Conservation (phyloP, 1,140 invertebrate species). For the Macrobrachium nipponense region DNA sequence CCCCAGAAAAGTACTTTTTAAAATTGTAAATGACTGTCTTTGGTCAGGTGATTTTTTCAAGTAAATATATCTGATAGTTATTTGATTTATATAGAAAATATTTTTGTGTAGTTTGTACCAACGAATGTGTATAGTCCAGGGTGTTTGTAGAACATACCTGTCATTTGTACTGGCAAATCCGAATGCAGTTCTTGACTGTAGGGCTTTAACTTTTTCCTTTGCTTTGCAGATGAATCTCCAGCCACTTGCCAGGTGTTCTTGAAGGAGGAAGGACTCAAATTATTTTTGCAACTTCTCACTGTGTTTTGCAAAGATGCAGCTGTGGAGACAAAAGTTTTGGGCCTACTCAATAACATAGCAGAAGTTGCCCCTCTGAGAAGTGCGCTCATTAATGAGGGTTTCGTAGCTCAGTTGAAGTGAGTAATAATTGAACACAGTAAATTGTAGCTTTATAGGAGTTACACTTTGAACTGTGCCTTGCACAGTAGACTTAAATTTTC, state of each 20-base stretch:
- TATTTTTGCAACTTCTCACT: slow-evolving; percentile 79
- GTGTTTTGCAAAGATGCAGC: slow-evolving; percentile 75
- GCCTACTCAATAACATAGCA: slow-evolving; percentile 85
- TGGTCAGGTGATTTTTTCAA: too few relatives aligned
- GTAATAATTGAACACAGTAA: background rate
- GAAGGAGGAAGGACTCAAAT: slow-evolving; percentile 77
- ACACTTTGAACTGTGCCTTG: background rate
- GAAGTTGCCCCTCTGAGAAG: slow-evolving; percentile 77
- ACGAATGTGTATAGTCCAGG: too few relatives aligned
- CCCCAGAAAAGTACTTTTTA: too few relatives aligned
- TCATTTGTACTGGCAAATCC: too few relatives aligned
- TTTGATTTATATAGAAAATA: background rate
- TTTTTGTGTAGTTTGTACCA: too few relatives aligned
- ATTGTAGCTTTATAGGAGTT: too few relatives aligned
- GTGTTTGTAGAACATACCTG: too few relatives aligned
- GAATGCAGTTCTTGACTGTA: too few relatives aligned
- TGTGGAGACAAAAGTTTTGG: slow-evolving; percentile 85
- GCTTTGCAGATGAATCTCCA: slow-evolving; percentile 76
- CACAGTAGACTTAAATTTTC: background rate
- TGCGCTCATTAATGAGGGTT: slow-evolving; percentile 75
- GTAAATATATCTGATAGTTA: background rate
- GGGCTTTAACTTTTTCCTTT: background rate
- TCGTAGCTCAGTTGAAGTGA: slow-evolving; percentile 75
- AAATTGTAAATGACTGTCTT: too few relatives aligned
- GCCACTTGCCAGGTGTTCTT: slow-evolving; percentile 81